Evolutionary conservation across 2,113 vertebrate species (phyloP).

Genomic region (Struthidea cinerea): DNA sequence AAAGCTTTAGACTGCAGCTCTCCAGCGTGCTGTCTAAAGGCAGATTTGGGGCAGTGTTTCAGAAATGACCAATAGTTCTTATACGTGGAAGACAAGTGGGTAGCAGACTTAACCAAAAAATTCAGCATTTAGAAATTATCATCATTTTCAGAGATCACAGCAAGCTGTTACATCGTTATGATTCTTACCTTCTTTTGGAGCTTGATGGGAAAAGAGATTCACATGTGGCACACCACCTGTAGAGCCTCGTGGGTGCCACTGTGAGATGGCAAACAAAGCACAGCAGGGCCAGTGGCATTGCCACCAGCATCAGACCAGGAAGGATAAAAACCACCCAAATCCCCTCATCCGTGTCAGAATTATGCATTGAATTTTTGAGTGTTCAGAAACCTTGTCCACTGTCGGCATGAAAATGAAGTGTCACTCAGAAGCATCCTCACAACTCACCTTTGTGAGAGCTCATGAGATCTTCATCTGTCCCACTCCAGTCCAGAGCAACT

Average conservation of each 20-base stretch:
- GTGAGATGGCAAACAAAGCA: not conserved
- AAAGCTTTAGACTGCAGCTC: not conserved
- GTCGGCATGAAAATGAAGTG: not conserved
- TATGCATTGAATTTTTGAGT: not conserved
- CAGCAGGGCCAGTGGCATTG: not conserved
- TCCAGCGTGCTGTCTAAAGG: not conserved
- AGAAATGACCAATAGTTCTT: not conserved
- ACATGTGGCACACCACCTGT: rapidly evolving
- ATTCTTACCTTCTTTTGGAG: not conserved
- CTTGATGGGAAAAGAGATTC: not conserved
- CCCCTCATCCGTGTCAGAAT: not conserved
- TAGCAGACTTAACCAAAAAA: not conserved
- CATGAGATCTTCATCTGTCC: not conserved
- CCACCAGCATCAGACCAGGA: not conserved
- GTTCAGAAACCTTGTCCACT: not conserved
- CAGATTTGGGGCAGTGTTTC: not conserved
- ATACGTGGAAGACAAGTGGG: not conserved
- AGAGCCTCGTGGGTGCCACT: rapidly evolving
- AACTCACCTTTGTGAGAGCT: not conserved
- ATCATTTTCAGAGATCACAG: not conserved
- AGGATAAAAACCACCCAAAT: not conserved
- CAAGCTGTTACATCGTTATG: not conserved
- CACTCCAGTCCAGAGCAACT: not conserved
- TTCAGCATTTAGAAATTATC: not conserved
- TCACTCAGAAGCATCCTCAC: not conserved